Evolutionary conservation across 2,113 vertebrate genomes (phyloP).

Genomic region (Malaclemys terrapin): DNA sequence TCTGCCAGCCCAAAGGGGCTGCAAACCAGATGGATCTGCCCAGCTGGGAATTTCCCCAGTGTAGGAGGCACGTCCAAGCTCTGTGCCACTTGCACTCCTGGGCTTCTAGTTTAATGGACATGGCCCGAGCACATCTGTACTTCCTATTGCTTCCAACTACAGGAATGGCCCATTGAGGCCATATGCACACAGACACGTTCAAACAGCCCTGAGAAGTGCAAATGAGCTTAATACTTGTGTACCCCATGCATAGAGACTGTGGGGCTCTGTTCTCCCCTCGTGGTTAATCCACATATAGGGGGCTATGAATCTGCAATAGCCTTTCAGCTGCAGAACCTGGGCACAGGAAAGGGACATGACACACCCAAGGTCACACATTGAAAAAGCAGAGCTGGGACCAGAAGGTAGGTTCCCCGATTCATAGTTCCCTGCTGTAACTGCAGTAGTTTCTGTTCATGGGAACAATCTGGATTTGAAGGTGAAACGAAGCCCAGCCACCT

Average conservation of each 20-base stretch:
- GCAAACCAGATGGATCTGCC: no score
- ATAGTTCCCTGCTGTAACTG: background rate
- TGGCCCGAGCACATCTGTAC: no score
- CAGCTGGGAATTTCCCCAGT: background rate
- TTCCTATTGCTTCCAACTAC: no score
- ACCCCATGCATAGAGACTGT: background rate
- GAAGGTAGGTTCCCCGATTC: background rate
- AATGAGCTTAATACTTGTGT: background rate
- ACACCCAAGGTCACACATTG: fast-evolving
- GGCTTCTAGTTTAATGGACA: no score
- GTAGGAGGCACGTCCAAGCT: no score
- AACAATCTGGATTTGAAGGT: fast-evolving
- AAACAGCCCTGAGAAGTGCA: background rate
- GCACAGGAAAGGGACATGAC: fast-evolving
- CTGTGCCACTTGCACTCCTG: no score
- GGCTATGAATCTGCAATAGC: background rate
- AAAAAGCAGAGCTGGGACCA: background rate
- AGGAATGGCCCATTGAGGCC: background rate
- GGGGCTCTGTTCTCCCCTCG: background rate
- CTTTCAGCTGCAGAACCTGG: background rate
- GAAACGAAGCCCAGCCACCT: no score
- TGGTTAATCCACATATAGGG: background rate
- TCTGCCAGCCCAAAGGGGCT: no score
- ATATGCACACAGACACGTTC: background rate
- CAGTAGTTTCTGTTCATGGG: background rate